Conservation (phyloP, 2,888 invertebrate species). For the Cryptus viduatorius region DNA sequence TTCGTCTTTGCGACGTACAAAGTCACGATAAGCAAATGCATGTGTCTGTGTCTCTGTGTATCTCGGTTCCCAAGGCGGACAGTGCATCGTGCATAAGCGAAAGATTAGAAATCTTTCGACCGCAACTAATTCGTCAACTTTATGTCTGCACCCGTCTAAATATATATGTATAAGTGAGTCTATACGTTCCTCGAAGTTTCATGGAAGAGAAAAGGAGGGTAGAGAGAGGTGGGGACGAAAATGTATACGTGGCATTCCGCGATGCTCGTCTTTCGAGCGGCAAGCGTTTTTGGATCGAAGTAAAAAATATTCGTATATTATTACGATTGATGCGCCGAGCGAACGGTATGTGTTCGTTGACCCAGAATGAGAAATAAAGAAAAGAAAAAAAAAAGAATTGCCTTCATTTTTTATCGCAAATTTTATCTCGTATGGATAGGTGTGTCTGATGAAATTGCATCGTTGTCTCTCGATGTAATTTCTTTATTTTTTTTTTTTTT, state of each 20-base stretch:
- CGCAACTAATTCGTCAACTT: constrained; percentile 11
- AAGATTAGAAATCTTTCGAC: constrained; percentile 16
- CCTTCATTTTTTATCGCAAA: constrained; percentile 18
- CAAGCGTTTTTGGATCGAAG: constrained; percentile 22
- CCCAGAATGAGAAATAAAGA: constrained; percentile 25
- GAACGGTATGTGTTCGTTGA: constrained; percentile 42
- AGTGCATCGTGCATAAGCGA: constrained; percentile 19
- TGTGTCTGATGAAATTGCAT: not conserved
- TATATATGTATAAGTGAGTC: not conserved
- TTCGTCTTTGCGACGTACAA: constrained; percentile 20
- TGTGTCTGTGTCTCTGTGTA: not conserved
- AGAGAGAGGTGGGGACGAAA: constrained; percentile 23
- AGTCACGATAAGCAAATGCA: constrained; percentile 27
- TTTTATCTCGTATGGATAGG: constrained; percentile 12
- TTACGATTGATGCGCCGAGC: constrained; percentile 31
- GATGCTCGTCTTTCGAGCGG: constrained; percentile 57
- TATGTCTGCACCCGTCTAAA: not conserved
- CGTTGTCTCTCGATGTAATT: not conserved
- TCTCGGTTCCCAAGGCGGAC: not conserved
- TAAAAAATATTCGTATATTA: constrained; percentile 23
- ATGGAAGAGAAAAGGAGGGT: not conserved
- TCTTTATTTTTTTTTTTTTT: constrained; percentile 2
- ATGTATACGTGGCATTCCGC: constrained; percentile 59
- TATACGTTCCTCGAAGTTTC: not conserved
- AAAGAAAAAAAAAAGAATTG: constrained; percentile 28